Evolutionary conservation across 2,113 vertebrate genomes (phyloP).

Genomic region (Garra rufa): DNA sequence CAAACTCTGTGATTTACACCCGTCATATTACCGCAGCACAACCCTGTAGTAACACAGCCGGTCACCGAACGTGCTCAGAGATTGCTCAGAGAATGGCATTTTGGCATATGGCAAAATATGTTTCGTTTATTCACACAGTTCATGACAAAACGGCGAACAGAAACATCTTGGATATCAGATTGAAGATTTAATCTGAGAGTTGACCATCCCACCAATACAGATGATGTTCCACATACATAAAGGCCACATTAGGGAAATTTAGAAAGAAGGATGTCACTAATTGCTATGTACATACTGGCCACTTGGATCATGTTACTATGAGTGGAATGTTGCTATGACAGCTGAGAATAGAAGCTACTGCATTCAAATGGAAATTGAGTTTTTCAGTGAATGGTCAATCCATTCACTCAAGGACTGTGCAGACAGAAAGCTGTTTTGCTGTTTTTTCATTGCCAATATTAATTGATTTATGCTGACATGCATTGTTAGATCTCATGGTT

Average conservation of each 20-base stretch:
- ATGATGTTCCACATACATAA: not conserved
- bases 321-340: conserved; percentile 40
- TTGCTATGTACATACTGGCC: conserved; percentile 22
- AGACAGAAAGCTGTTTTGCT: conserved; percentile 19
- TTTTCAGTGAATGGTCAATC: conserved; percentile 34
- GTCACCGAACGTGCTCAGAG: not conserved
- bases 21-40: conserved; percentile 12
- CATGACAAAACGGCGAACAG: not conserved
- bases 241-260: conserved; percentile 33
- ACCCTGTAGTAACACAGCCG: conserved; percentile 26
- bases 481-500: conserved; percentile 11
- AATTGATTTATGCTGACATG: conserved; percentile 5
- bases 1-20: conserved; percentile 38
- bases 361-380: conserved; percentile 53
- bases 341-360: conserved; percentile 14
- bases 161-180: not conserved
- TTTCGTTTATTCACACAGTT: not conserved
- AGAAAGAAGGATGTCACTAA: conserved; percentile 36
- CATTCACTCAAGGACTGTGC: conserved; percentile 38
- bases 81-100: not conserved
- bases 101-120: too few relatives aligned
- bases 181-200: not conserved
- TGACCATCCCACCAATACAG: conserved; percentile 8
- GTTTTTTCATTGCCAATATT: conserved; percentile 3
- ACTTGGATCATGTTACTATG: conserved; percentile 46